A percentile compares a stretch with the other conserved stretches of the same genome.
Conservation (phyloP, 2,888 invertebrate species). For the Prionchulus punctatus region DNA sequence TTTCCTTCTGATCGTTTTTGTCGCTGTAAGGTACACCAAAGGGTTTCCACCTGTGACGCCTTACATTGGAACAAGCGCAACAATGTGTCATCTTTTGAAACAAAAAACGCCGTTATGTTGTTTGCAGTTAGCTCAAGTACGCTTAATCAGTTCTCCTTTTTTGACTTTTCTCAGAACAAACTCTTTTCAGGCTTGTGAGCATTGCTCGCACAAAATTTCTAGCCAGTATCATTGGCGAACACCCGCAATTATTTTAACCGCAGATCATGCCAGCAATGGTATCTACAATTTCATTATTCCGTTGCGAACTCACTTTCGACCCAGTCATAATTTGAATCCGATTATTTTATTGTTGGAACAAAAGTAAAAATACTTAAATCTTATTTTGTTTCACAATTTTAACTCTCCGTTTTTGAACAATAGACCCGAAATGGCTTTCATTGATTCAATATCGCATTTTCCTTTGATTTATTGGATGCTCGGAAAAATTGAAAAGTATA, state of each 20-base stretch:
- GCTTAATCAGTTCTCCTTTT: not conserved
- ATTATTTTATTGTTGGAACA: constrained; percentile 81
- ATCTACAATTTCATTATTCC: constrained; percentile 98
- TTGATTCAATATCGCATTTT: constrained; percentile 88
- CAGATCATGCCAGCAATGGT: constrained; percentile 89
- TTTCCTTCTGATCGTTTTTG: too few species aligned
- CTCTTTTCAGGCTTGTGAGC: constrained; percentile 61
- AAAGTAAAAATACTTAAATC: constrained; percentile 25
- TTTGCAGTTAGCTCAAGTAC: constrained; percentile 70
- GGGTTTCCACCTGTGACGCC: constrained; percentile 92
- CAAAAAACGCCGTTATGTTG: constrained; percentile 91
- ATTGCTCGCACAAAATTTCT: constrained; percentile 76
- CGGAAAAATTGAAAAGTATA: constrained; percentile 79
- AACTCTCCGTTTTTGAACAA: not conserved
- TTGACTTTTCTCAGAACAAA: not conserved
- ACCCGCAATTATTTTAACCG: constrained; percentile 86
- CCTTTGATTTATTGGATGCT: constrained; percentile 97
- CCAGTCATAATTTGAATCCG: constrained; percentile 81
- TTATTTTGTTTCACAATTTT: not conserved
- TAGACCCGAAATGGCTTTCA: constrained; percentile 71
- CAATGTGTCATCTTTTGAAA: constrained; percentile 81
- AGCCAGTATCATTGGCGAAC: constrained; percentile 88
- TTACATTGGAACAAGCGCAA: constrained; percentile 91
- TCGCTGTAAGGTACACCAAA: constrained; percentile 60
- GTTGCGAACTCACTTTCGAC: constrained; percentile 78